phyloP scores from a whole-genome alignment of 2,888 invertebrate genomes.

The Heliconius erato region DNA sequence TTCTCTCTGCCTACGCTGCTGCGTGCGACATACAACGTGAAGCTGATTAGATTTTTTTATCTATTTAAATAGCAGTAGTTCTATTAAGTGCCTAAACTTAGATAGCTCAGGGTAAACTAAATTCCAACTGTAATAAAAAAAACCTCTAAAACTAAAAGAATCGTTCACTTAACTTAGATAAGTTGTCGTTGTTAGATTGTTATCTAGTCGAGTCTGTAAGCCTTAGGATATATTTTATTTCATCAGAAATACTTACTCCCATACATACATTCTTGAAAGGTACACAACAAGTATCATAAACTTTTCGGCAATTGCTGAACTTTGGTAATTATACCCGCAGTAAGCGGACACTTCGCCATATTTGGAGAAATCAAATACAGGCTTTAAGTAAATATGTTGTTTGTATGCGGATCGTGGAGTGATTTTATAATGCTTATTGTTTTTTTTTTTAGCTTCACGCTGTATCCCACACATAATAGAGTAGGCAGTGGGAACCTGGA shows the following conservation, averaged over 20 bases:
- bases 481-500: too few relatives aligned
- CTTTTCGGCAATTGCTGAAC: not conserved
- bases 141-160: not conserved
- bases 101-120: not conserved
- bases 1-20: too few relatives aligned
- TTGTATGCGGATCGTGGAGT: not conserved
- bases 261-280: not conserved
- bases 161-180: not conserved
- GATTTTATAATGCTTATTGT: not conserved
- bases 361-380: constrained; percentile 10
- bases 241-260: too few relatives aligned
- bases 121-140: not conserved
- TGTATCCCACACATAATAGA: too few relatives aligned
- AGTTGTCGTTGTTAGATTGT: too few relatives aligned
- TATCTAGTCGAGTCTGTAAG: not conserved
- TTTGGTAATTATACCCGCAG: not conserved
- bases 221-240: not conserved
- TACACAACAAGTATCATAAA: constrained; percentile 4
- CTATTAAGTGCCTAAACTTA: not conserved
- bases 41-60: too few relatives aligned
- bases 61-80: too few relatives aligned
- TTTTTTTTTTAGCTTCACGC: not conserved
- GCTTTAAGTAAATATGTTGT: not conserved
- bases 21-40: too few relatives aligned
- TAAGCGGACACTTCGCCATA: not conserved